Evolutionary conservation across 2,888 invertebrate species (phyloP), one percentile per base, ranked within the genome.

Genomic region (Tineola bisselliella): DNA sequence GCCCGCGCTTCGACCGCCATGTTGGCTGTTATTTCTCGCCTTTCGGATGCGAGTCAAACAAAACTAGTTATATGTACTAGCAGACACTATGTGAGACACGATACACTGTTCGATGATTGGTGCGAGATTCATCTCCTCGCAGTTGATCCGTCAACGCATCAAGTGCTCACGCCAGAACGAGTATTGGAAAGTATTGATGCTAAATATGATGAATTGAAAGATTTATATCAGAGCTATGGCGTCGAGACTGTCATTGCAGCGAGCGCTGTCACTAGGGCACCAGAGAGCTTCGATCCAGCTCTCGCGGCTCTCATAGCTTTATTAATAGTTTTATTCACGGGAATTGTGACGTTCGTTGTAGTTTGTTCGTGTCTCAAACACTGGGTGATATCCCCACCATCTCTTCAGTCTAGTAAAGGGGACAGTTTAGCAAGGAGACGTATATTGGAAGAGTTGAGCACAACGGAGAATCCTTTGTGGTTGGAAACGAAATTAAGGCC

Each of bases 381-480:
- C 72, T 95, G 95, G 93, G 93, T 94, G 43, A 91, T 94, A 57
- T 91, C 93, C 1, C 91, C 94, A 57, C 92, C 93, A n/a, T 91
- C 93, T 10, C 89, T 91, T 61, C 91, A 94, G 68, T 92, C 93
- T 66, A 92, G 94, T 64, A 92, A 93, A 63, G 94, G 94, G 61
- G 95, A 95, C 74, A 93, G 94, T 56, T 80, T 95, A 12, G 94
- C 94, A 19, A 92, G 94, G 62, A 91, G 94, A 64, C 91, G 94
- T 64, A 94, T 94, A 60, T 91, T 95, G 38, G 94, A 95, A 67
- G 95, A 95, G 71, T 80, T 95, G 58, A 94, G 94, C 69, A 95
- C 95, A 0, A 96, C 96, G 0, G 96, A 96, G 77, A 96, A 96
- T 88, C 96, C 96, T 0, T 81, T 96, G 12, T 96, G 96, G 96